Conservation (phyloP, 2,797 vertebrate species). For the Nyctibius grandis region DNA sequence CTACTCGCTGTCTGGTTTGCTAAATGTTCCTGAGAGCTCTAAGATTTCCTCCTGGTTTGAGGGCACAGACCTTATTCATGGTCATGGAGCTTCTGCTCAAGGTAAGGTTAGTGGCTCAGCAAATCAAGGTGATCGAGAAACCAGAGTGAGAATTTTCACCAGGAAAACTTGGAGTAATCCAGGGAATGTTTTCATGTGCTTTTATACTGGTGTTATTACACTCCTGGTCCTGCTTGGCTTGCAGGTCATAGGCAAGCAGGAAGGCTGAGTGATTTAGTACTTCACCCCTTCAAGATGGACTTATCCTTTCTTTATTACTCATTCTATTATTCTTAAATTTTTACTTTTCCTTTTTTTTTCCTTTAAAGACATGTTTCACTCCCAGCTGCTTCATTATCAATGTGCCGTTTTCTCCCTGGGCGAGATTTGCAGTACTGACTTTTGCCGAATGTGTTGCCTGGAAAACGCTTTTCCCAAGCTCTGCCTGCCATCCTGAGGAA, state of each 20-base stretch:
- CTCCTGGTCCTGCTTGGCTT: neutral
- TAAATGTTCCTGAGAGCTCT: neutral
- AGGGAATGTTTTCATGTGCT: neutral
- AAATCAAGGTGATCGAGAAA: neutral
- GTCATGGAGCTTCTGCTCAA: neutral
- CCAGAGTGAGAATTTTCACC: neutral
- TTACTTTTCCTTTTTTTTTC: neutral
- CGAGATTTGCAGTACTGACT: neutral
- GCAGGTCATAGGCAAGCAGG: neutral
- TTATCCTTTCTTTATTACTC: neutral
- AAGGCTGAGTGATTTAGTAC: neutral
- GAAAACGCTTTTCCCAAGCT: neutral
- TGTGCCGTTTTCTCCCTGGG: neutral
- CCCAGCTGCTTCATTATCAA: neutral
- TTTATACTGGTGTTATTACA: neutral
- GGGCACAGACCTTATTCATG: neutral
- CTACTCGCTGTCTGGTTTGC: rapidly evolving
- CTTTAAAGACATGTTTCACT: neutral
- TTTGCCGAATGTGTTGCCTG: neutral
- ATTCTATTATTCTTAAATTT: neutral
- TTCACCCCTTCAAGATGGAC: neutral
- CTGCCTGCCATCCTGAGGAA: neutral
- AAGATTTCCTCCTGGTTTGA: neutral
- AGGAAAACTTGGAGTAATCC: neutral
- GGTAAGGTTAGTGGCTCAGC: neutral